Conservation (phyloP, 2,888 invertebrate species). For the Cabera pusaria region DNA sequence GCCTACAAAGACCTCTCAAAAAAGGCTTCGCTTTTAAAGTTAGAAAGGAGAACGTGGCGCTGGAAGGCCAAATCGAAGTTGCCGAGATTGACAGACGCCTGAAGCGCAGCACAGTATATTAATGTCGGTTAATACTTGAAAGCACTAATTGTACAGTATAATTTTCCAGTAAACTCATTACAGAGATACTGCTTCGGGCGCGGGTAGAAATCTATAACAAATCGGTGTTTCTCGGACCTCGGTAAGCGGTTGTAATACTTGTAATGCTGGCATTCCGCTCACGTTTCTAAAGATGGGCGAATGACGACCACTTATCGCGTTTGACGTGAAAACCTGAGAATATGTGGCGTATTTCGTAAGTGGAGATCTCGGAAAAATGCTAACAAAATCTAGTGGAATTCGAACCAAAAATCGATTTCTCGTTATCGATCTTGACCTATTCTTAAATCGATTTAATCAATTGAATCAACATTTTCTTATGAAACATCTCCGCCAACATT, state of each 20-base stretch:
- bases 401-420: constrained; percentile 16
- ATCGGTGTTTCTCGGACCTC: constrained; percentile 37
- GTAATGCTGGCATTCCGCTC: constrained; percentile 23
- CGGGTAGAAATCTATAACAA: constrained; percentile 52
- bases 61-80: constrained; percentile 38
- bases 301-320: constrained; percentile 27
- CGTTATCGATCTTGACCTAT: constrained; percentile 15
- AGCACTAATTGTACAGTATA: constrained; percentile 66
- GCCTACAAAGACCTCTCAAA: constrained; percentile 45
- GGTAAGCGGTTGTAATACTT: constrained; percentile 34
- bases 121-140: constrained; percentile 66
- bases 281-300: constrained; percentile 28
- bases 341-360: constrained; percentile 24
- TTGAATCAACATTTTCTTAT: constrained; percentile 8
- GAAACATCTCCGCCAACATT: no score
- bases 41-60: constrained; percentile 18
- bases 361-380: constrained; percentile 25
- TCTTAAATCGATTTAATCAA: constrained; percentile 1
- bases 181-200: constrained; percentile 43
- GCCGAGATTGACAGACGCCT: constrained; percentile 58
- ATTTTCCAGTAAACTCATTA: constrained; percentile 76
- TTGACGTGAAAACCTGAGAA: constrained; percentile 27
- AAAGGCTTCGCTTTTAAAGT: constrained; percentile 26
- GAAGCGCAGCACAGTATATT: constrained; percentile 61
- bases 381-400: constrained; percentile 20